Evolutionary conservation across 2,797 vertebrate species (phyloP).

Genomic region (Sternotherus odoratus): DNA sequence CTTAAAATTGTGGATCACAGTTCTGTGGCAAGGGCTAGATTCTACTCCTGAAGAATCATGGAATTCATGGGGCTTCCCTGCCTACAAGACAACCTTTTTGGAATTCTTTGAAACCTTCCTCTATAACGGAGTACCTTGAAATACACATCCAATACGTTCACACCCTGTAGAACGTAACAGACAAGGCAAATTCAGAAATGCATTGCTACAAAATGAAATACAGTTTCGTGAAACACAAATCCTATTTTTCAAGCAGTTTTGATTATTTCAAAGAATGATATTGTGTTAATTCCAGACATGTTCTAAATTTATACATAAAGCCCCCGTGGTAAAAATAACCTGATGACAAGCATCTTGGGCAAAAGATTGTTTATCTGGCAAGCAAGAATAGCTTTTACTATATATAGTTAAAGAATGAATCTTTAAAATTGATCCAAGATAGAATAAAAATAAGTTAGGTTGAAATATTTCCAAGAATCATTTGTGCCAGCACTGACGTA

Average conservation of each 20-base stretch:
- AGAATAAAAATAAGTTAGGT: slow-evolving; percentile 21
- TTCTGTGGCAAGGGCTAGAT: neutral
- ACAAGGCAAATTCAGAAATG: neutral
- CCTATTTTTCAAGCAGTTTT: neutral
- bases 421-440: slow-evolving; percentile 16
- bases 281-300: neutral
- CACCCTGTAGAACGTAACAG: neutral
- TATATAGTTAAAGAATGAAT: slow-evolving; percentile 10
- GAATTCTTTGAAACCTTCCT: neutral
- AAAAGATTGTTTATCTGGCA: neutral
- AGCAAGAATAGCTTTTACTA: neutral
- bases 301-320: neutral
- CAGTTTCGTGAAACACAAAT: neutral
- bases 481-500: neutral
- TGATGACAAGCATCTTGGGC: neutral
- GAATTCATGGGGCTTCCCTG: neutral
- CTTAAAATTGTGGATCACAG: neutral
- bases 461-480: neutral
- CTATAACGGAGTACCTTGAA: neutral
- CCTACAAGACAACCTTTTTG: neutral
- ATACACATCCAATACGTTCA: neutral
- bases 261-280: neutral
- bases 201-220: neutral
- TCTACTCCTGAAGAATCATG: neutral
- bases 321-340: slow-evolving; percentile 7